Conservation (phyloP, 37 sponge, comb jelly and placozoan genomes). For the Spongilla lacustris region DNA sequence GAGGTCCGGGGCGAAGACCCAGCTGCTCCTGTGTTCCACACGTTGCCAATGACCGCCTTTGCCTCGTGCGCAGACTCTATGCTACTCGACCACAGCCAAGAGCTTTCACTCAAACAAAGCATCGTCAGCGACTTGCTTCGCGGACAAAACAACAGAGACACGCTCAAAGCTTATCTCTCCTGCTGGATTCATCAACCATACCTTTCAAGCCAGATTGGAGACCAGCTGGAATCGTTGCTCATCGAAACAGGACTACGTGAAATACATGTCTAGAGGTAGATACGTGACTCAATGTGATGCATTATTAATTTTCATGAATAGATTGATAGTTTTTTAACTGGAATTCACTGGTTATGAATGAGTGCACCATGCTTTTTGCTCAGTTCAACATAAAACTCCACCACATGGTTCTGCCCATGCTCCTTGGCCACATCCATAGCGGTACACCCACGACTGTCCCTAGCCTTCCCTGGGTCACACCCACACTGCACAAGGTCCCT, state of each 20-base stretch:
- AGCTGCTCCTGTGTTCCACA: slow-evolving; percentile 35
- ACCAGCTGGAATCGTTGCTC: slow-evolving; percentile 50
- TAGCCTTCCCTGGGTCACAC: neutral
- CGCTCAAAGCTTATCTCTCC: slow-evolving; percentile 62
- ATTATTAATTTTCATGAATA: no score
- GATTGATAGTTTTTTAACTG: no score
- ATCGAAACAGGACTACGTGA: slow-evolving; percentile 16
- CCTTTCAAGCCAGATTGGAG: slow-evolving; percentile 15
- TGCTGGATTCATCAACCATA: slow-evolving; percentile 81
- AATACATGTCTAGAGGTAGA: neutral
- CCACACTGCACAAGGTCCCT: neutral
- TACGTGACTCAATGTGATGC: no score
- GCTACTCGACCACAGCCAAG: slow-evolving; percentile 50
- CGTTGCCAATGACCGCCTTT: slow-evolving; percentile 44
- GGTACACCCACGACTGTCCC: neutral
- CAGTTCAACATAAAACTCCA: neutral
- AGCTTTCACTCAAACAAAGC: slow-evolving; percentile 34
- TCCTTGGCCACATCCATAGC: neutral
- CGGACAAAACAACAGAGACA: slow-evolving; percentile 47
- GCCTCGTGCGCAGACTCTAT: slow-evolving; percentile 28
- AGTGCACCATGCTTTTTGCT: no score
- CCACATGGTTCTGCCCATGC: neutral
- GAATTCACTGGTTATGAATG: no score
- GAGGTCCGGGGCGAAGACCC: slow-evolving; percentile 10
- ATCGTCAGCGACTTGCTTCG: slow-evolving; percentile 44